Percentiles rank a stretch among this genome's conserved stretches.
These are phyloP conservation scores for Cecropterus lyciades DNA, from an alignment of 1,140 invertebrate species.

Conservation along the genomic window DNA sequence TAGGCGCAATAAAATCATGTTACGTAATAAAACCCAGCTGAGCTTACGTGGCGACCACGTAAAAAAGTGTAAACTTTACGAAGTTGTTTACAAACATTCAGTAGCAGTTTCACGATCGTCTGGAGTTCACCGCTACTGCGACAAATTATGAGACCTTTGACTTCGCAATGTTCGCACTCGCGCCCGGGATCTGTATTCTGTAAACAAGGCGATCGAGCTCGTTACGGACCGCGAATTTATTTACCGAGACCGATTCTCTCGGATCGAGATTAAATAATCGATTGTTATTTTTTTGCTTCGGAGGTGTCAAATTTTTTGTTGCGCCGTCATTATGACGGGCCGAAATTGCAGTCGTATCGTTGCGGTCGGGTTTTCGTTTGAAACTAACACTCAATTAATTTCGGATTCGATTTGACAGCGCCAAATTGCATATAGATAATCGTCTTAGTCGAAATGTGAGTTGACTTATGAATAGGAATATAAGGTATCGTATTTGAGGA, in stretches of 20 bases:
- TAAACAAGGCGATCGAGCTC: constrained; percentile 39
- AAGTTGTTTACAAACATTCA: constrained; percentile 70
- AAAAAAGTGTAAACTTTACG: constrained; percentile 54
- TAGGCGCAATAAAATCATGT: constrained; percentile 47
- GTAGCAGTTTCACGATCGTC: constrained; percentile 45
- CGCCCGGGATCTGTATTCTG: constrained; percentile 38
- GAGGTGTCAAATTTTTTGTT: constrained; percentile 73
- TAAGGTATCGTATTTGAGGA: constrained; percentile 2
- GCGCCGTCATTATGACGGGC: constrained; percentile 68
- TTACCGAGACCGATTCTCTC: constrained; percentile 52
- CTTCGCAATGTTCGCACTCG: no score
- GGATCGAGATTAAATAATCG: constrained; percentile 66
- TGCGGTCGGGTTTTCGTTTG: constrained; percentile 52
- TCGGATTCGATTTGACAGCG: constrained; percentile 72
- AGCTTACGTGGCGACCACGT: constrained; percentile 31
- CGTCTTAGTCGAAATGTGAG: constrained; percentile 25
- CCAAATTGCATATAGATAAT: constrained; percentile 64
- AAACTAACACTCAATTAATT: constrained; percentile 73
- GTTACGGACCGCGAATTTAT: constrained; percentile 45
- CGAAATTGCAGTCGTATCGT: constrained; percentile 66
- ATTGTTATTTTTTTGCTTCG: constrained; percentile 59
- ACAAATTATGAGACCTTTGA: constrained; percentile 55
- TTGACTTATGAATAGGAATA: constrained; percentile 14
- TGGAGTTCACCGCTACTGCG: constrained; percentile 43
- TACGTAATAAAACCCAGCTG: constrained; percentile 65